Percentiles rank a stretch among this genome's conserved stretches.
phyloP scores from a whole-genome alignment of 2,888 invertebrate genomes.

The Epicampocera succincta region DNA sequence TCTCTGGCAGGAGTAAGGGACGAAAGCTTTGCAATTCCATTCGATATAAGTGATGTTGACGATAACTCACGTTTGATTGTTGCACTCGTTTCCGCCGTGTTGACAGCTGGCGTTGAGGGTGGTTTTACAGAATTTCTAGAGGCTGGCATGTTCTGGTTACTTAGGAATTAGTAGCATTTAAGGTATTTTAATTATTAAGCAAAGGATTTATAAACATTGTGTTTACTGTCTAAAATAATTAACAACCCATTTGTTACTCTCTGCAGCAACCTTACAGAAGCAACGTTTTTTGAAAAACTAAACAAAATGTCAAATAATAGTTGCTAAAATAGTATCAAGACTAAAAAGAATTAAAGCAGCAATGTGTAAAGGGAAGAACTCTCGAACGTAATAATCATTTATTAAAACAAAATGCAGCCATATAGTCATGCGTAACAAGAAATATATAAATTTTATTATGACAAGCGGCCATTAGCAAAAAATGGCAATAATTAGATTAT shows the following conservation, averaged over 20 bases:
- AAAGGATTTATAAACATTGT: background rate
- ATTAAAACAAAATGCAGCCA: no score
- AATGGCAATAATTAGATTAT: no score
- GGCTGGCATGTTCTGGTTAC: slow-evolving; percentile 64
- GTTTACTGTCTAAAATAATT: background rate
- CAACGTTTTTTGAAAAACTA: slow-evolving; percentile 52
- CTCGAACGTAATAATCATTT: no score
- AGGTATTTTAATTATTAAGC: background rate
- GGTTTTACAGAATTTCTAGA: slow-evolving; percentile 38
- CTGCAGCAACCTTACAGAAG: slow-evolving; percentile 1
- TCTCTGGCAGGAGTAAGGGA: slow-evolving; percentile 84
- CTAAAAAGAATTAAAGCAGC: background rate
- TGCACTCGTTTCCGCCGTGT: slow-evolving; percentile 25
- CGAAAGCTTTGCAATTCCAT: slow-evolving; percentile 77
- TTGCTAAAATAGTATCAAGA: background rate
- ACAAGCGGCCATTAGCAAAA: no score
- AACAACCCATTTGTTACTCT: background rate
- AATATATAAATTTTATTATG: no score
- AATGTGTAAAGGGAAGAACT: background rate
- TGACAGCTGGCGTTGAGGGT: slow-evolving; percentile 15
- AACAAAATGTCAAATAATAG: slow-evolving; percentile 16
- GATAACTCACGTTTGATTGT: slow-evolving; percentile 62
- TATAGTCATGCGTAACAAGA: no score
- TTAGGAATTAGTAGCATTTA: slow-evolving; percentile 33
- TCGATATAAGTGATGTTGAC: slow-evolving; percentile 44